Base-by-base conservation (phyloP, 2,797 vertebrate genomes). In the Benthosema pterotum region DNA sequence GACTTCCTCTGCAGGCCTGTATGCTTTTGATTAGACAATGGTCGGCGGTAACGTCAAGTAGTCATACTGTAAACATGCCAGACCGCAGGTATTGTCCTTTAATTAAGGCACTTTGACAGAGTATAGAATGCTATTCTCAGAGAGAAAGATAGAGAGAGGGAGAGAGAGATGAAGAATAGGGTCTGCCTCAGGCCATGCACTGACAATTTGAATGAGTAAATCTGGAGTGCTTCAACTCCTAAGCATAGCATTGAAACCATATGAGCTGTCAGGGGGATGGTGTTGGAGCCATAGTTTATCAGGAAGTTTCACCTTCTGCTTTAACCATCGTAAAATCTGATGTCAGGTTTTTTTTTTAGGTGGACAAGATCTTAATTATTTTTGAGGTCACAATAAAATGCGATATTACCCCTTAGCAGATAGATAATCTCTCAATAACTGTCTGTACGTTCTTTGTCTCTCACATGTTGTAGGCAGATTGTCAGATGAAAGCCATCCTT, bases 161-260 rank as follows among this genome's bases (percentile, higher is more conserved):
- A 2, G 12, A 47, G 17, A 18, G 58, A 45, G 9, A 67, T 18
- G 42, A 48, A 52, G 49, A 58, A 2, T n/a, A 51, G 51, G 65
- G 49, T 60, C 49, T 52, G 16, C 22, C 4, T 22, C 22, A 22
- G 22, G 22, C 22, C 22, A 11, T n/a, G n/a, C 48, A 17, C 48
- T 17, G 11, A 9, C 16, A 15, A 12, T 51, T 51, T 11, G 19
- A 1, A 50, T 16, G 17, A 18, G 11, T 12, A 16, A 19, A 12
- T 50, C 11, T 3, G 17, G 17, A 11, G 32, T 7, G 32, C 32
- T 11, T n/a, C 17, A n/a, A 19, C 15, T 17, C 17, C 18, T 16
- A 50, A 17, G 48, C 15, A 15, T 11, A 17, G 48, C 48, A 50
- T 11, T 50, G 11, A 17, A 12, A 9, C 16, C 48, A 9, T 17